phyloP scores from a whole-genome alignment of 2,888 invertebrate species.

The Lasioglossum lativentre region DNA sequence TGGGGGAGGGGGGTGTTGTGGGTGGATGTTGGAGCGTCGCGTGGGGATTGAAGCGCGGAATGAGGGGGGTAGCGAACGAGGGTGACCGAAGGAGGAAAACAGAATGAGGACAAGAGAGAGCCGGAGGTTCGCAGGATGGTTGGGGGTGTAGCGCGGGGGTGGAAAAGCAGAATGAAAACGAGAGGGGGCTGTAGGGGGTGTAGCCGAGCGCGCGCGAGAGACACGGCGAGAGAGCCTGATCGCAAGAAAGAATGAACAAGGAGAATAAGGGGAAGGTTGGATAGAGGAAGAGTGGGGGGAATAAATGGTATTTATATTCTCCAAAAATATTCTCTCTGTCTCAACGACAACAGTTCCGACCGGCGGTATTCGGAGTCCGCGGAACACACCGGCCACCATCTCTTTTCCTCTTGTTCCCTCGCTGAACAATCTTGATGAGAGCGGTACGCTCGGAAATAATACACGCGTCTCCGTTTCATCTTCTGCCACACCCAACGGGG shows the following conservation, averaged over 20 bases:
- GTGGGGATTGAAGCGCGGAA: background rate
- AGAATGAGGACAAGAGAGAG: background rate
- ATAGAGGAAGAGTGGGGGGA: background rate
- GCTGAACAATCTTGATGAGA: constrained; percentile 59
- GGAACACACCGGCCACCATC: background rate
- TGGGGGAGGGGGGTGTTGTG: background rate
- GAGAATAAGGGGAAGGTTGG: background rate
- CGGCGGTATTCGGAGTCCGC: background rate
- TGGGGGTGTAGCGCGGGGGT: background rate
- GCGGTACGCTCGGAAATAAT: constrained; percentile 55
- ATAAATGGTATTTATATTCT: constrained; percentile 47
- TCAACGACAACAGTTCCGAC: constrained; percentile 26
- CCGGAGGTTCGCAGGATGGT: background rate
- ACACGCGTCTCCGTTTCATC: constrained; percentile 50
- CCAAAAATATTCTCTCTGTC: constrained; percentile 29
- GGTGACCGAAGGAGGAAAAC: constrained; percentile 13
- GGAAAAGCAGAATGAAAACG: background rate
- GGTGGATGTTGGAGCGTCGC: background rate
- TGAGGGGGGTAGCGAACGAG: background rate
- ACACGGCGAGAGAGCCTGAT: background rate
- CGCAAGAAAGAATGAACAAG: background rate
- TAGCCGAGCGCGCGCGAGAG: background rate
- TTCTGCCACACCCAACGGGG: constrained; percentile 5
- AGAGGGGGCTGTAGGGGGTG: background rate
- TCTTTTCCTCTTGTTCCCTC: background rate